Evolutionary conservation across 1,140 invertebrate species (phyloP).

Genomic region (Forficula auricularia): DNA sequence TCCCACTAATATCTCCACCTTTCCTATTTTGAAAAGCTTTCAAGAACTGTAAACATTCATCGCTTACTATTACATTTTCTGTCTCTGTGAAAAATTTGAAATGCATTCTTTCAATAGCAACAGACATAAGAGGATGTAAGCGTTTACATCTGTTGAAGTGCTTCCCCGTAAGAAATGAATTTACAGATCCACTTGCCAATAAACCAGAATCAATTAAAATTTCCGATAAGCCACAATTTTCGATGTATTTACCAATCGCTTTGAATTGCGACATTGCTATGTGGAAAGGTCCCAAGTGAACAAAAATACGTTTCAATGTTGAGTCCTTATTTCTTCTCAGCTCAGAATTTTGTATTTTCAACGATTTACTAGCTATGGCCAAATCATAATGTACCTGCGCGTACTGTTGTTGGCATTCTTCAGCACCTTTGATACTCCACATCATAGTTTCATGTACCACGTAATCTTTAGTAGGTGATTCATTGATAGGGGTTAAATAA

Average conservation of each 20-base stretch:
- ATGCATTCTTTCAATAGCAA: constrained; percentile 26
- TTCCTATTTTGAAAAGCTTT: constrained; percentile 2
- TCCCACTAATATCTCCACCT: constrained; percentile 10
- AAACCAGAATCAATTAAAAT: constrained; percentile 25
- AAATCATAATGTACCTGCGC: constrained; percentile 23
- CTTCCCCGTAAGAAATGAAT: constrained; percentile 25
- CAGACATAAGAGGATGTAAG: constrained; percentile 24
- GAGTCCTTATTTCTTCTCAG: too few species aligned
- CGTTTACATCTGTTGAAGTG: constrained; percentile 31
- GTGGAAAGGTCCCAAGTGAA: constrained; percentile 29
- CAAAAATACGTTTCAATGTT: constrained; percentile 26
- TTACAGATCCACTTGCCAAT: constrained; percentile 26
- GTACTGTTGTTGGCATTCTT: constrained; percentile 19
- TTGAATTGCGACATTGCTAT: constrained; percentile 30
- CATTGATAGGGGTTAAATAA: constrained; percentile 24
- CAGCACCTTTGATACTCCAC: constrained; percentile 16
- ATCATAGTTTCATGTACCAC: constrained; percentile 24
- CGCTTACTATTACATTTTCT: constrained; percentile 9
- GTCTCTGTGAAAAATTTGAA: constrained; percentile 23
- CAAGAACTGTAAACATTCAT: not conserved
- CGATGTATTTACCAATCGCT: constrained; percentile 28
- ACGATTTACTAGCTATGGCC: constrained; percentile 23
- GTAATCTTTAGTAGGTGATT: constrained; percentile 19
- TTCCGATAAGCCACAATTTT: constrained; percentile 24
- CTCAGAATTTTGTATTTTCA: constrained; percentile 23